phyloP scores from a whole-genome alignment of 2,113 vertebrate species.

The Ailurus styani region DNA sequence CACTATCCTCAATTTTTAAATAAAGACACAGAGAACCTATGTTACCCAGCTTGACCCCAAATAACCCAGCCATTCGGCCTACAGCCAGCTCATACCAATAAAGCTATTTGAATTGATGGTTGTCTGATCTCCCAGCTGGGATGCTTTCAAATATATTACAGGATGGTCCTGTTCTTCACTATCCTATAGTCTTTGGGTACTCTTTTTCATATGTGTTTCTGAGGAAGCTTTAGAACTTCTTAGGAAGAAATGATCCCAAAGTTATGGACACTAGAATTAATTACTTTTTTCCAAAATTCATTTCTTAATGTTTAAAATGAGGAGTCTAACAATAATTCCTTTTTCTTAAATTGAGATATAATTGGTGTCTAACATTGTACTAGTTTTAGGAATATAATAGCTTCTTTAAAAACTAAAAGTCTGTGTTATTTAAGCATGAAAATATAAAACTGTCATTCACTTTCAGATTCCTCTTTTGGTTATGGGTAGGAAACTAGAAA shows the following conservation, averaged over 20 bases:
- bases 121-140: background rate
- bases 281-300: background rate
- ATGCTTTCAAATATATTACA: background rate
- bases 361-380: background rate
- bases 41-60: background rate
- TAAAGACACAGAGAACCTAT: background rate
- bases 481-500: background rate
- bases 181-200: background rate
- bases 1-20: background rate
- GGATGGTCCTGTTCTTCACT: background rate
- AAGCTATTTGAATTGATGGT: background rate
- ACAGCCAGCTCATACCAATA: background rate
- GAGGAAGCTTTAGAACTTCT: background rate
- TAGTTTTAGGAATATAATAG: background rate
- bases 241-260: background rate
- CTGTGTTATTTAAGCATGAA: background rate
- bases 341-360: background rate
- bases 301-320: background rate
- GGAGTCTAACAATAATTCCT: background rate
- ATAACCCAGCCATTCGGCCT: background rate
- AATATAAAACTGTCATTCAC: background rate
- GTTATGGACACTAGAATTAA: background rate
- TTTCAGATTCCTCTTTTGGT: background rate
- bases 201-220: background rate
- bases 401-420: background rate